A percentile compares a stretch with the other conserved stretches of the same genome.
Evolutionary conservation across 2,113 vertebrate genomes (phyloP).

Genomic region (Phasianus colchicus): DNA sequence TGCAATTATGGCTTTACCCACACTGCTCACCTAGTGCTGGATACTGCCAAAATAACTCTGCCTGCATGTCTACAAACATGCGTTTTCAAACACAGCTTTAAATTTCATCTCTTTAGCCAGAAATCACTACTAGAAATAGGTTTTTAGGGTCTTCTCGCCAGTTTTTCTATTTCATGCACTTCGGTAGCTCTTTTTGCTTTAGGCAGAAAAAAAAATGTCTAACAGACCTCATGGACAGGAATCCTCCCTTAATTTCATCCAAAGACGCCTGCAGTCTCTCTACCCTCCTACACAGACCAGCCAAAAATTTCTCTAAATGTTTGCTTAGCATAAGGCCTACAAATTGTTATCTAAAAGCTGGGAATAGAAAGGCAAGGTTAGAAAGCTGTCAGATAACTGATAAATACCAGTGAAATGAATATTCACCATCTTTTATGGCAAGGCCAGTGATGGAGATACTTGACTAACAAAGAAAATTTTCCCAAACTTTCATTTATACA

Average conservation of each 20-base stretch:
- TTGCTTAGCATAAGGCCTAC: background rate
- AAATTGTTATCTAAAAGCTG: background rate
- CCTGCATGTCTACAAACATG: background rate
- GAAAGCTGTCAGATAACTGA: background rate
- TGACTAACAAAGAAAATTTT: background rate
- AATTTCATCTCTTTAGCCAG: background rate
- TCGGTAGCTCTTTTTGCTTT: background rate
- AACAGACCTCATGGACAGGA: background rate
- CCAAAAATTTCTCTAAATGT: background rate
- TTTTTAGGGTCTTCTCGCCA: background rate
- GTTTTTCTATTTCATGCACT: background rate
- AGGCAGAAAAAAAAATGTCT: background rate
- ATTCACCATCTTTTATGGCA: fast-evolving
- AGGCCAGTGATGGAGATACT: background rate
- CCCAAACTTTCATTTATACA: background rate
- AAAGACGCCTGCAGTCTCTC: background rate
- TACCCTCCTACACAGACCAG: background rate
- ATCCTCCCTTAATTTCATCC: background rate
- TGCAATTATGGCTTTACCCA: slow-evolving; percentile 38
- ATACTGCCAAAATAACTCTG: background rate
- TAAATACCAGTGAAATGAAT: background rate
- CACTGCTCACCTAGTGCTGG: background rate
- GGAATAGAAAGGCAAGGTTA: background rate
- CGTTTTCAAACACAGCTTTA: background rate
- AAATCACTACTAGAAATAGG: background rate